These are phyloP conservation scores for Sycon ciliatum DNA, from an alignment of 37 sponge, comb jelly and placozoan species.

Conservation along the genomic window DNA sequence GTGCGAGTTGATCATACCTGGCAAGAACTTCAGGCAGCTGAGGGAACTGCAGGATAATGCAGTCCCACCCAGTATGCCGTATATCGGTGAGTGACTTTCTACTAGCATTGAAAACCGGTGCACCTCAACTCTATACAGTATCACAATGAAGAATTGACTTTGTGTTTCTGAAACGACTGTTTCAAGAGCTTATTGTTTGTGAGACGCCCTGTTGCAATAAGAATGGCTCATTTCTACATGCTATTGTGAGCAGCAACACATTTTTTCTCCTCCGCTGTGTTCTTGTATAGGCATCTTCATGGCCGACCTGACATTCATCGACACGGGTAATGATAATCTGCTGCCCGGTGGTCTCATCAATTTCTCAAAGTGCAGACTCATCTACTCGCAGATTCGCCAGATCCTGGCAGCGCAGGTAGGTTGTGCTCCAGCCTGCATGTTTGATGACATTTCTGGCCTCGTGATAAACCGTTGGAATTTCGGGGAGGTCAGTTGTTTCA, in stretches of 20 bases:
- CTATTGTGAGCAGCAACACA: too few relatives aligned
- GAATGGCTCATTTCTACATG: too few relatives aligned
- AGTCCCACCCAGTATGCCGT: slow-evolving; percentile 73
- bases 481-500: neutral
- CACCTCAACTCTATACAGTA: neutral
- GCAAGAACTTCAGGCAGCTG: slow-evolving; percentile 58
- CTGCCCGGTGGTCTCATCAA: slow-evolving; percentile 71
- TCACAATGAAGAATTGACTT: neutral
- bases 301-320: slow-evolving; percentile 81
- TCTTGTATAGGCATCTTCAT: slow-evolving; percentile 87
- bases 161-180: too few relatives aligned
- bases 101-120: neutral
- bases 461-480: neutral
- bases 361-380: slow-evolving; percentile 83
- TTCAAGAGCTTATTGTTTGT: neutral
- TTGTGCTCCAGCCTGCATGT: too few relatives aligned
- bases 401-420: slow-evolving; percentile 74
- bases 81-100: slow-evolving; percentile 49
- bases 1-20: slow-evolving; percentile 58
- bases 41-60: slow-evolving; percentile 60
- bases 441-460: neutral
- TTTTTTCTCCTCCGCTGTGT: too few relatives aligned
- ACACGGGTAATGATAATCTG: slow-evolving; percentile 77
- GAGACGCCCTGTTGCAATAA: too few relatives aligned
- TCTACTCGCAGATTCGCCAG: slow-evolving; percentile 71